These are phyloP conservation scores for Cryptotis parvus DNA, from an alignment of 2,113 vertebrate genomes.

Conservation along the genomic window DNA sequence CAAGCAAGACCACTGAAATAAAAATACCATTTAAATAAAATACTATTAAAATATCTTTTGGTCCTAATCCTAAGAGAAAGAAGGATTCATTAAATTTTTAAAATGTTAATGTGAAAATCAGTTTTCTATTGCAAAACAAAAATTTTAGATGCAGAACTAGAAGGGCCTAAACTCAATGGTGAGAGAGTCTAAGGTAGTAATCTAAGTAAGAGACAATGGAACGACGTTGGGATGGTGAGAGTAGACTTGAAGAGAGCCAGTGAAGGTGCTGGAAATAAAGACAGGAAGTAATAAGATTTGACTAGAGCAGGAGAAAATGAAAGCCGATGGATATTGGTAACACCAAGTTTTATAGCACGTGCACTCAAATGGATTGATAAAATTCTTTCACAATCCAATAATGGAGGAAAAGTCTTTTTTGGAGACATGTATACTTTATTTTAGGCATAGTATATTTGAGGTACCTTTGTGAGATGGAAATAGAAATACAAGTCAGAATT, in stretches of 20 bases:
- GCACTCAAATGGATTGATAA: neutral
- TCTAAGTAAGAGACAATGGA: neutral
- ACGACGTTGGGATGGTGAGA: neutral
- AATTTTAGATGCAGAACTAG: slow-evolving; percentile 22
- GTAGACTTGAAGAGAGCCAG: neutral
- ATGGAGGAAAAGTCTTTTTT: slow-evolving; percentile 4
- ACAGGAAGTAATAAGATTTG: neutral
- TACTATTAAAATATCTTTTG: neutral
- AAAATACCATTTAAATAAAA: too few relatives aligned
- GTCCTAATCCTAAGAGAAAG: slow-evolving; percentile 7
- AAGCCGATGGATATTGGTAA: neutral
- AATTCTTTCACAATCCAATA: neutral
- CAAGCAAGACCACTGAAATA: neutral
- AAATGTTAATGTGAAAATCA: neutral
- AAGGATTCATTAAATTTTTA: neutral
- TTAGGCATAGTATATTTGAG: neutral
- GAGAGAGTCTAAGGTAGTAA: neutral
- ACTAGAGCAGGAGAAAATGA: neutral
- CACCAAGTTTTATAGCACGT: neutral
- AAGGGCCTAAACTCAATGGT: neutral
- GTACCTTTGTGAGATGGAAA: neutral
- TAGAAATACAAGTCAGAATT: neutral
- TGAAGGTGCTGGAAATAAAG: neutral
- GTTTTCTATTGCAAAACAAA: neutral
- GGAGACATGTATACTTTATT: neutral